Percentiles rank a stretch among this genome's conserved stretches.
Evolutionary conservation across 2,888 invertebrate genomes (phyloP).

Genomic region (Netelia melanura): DNA sequence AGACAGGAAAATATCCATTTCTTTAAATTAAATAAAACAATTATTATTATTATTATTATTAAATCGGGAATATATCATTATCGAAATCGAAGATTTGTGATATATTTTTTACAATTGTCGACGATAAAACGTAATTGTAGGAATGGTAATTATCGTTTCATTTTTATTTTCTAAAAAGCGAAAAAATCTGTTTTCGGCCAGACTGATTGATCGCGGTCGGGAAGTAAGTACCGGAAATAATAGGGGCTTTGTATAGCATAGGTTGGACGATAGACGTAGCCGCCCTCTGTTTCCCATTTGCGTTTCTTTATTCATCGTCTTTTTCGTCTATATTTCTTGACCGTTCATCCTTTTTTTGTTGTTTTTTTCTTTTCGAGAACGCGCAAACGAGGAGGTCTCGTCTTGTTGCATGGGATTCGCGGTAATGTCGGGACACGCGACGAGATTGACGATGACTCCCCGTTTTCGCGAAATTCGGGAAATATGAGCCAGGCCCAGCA

Average conservation of each 20-base stretch:
- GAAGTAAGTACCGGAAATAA: conserved; percentile 47
- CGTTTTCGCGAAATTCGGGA: conserved; percentile 7
- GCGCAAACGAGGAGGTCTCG: conserved; percentile 37
- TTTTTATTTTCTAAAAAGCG: conserved; percentile 1
- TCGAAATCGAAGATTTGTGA: too few species aligned
- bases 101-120: too few species aligned
- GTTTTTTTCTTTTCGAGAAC: conserved; percentile 3
- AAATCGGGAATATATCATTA: too few species aligned
- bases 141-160: neutral
- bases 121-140: conserved; percentile 2
- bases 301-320: neutral
- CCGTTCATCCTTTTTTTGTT: neutral
- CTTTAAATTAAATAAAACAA: too few species aligned
- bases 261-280: neutral
- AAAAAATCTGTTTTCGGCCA: conserved; percentile 10
- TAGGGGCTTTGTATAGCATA: conserved; percentile 17
- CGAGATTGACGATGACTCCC: conserved; percentile 43
- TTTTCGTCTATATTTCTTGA: neutral
- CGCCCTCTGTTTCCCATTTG: neutral
- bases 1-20: too few species aligned
- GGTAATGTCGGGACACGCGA: conserved; percentile 44
- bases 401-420: conserved; percentile 35
- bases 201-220: conserved; percentile 35
- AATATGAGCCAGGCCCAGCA: neutral
- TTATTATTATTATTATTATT: too few species aligned